Conservation (phyloP, 53 echinoderm and acorn worm genomes). For the Arbacia lixula region DNA sequence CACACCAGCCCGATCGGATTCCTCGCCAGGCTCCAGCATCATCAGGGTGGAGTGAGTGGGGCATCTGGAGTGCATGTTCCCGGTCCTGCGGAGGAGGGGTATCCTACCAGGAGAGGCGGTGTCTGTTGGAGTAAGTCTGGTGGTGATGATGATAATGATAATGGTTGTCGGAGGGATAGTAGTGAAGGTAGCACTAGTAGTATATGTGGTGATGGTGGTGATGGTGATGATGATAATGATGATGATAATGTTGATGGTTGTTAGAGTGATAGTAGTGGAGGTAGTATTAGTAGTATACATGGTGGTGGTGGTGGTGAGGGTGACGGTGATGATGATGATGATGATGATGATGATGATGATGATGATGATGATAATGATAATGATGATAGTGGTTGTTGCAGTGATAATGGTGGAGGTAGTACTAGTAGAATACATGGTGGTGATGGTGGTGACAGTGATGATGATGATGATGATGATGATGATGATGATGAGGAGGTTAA, state of each 20-base stretch:
- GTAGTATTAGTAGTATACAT: not conserved
- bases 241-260: not conserved
- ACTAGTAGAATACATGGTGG: not conserved
- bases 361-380: not conserved
- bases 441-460: not conserved
- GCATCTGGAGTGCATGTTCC: constrained; percentile 82
- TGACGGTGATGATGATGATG: not conserved
- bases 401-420: not conserved
- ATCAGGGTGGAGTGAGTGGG: constrained; percentile 79
- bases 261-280: not conserved
- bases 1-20: constrained; percentile 13
- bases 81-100: constrained; percentile 91
- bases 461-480: not conserved
- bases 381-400: not conserved
- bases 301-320: not conserved
- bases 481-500: not conserved
- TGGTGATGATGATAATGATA: not conserved
- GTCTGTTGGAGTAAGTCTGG: constrained; percentile 48
- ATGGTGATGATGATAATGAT: not conserved
- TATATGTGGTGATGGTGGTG: not conserved
- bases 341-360: not conserved
- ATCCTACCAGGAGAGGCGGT: constrained; percentile 82
- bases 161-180: not conserved
- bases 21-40: constrained; percentile 16
- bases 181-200: not conserved